phyloP scores from a whole-genome alignment of 2,113 vertebrate genomes.

The Phaethornis superciliosus region DNA sequence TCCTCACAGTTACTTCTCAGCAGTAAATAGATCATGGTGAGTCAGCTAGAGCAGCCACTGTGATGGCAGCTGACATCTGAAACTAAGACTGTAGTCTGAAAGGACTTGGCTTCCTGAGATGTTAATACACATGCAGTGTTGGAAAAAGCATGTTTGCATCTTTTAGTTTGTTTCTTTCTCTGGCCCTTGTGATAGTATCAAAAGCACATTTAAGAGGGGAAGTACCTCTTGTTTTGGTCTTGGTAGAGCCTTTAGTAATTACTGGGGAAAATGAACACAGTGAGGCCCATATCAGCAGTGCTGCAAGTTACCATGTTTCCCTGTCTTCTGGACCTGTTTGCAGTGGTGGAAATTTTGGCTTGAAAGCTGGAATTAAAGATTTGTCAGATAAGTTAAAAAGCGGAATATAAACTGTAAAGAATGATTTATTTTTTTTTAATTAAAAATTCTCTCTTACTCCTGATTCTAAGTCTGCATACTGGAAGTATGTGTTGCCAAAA shows the following conservation, averaged over 20 bases:
- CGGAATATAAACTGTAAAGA: not conserved
- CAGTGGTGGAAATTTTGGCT: not conserved
- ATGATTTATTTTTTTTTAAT: not conserved
- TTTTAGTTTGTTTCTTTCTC: not conserved
- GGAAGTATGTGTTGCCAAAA: not conserved
- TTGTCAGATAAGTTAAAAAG: not conserved
- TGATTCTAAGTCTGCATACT: not conserved
- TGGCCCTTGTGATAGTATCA: not conserved
- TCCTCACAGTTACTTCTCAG: not conserved
- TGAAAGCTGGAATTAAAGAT: not conserved
- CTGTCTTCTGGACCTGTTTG: not conserved
- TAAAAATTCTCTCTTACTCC: too few relatives aligned
- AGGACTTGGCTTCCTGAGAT: not conserved
- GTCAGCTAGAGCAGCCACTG: not conserved
- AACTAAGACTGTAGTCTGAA: not conserved
- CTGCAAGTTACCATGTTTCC: not conserved
- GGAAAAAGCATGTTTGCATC: not conserved
- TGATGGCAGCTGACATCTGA: not conserved
- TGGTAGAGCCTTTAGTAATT: not conserved
- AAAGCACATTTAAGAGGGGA: not conserved
- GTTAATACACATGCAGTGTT: not conserved
- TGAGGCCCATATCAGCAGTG: not conserved
- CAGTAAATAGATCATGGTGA: not conserved
- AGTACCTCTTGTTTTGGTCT: not conserved
- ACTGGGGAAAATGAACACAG: not conserved